A percentile compares a stretch with the other conserved stretches of the same genome.
phyloP scores from a whole-genome alignment of 2,113 vertebrate genomes.

The Seriola dumerili region DNA sequence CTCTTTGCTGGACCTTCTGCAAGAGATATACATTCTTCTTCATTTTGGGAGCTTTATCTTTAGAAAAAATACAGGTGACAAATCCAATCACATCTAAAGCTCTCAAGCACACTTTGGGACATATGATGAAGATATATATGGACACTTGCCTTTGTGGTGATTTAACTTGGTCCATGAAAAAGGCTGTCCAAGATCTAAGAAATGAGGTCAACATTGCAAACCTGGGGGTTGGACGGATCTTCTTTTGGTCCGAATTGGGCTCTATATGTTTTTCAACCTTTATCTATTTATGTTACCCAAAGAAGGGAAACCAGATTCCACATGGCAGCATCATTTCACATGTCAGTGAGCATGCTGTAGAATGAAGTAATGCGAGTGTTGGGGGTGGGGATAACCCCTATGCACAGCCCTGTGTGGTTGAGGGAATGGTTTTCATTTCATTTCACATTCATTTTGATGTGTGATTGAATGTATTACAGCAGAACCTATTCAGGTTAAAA shows the following conservation, averaged over 20 bases:
- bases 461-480: not conserved
- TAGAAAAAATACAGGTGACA: not conserved
- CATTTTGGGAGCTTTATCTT: not conserved
- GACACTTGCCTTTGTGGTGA: not conserved
- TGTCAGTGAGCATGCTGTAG: constrained; percentile 2
- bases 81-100: not conserved
- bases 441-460: constrained; percentile 37
- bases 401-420: not conserved
- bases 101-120: no score
- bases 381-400: not conserved
- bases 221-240: not conserved
- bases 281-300: not conserved
- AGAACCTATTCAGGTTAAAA: constrained; percentile 10
- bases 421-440: constrained; percentile 3
- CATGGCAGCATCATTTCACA: not conserved
- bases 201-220: not conserved
- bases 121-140: no score
- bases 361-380: not conserved
- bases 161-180: not conserved
- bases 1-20: not conserved
- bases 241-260: no score
- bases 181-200: not conserved
- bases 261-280: not conserved
- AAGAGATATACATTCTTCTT: no score
- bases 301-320: not conserved